A percentile compares a stretch with the other conserved stretches of the same genome.
These are phyloP conservation scores for Chesias legatella DNA, from an alignment of 2,888 invertebrate species.

Conservation along the genomic window DNA sequence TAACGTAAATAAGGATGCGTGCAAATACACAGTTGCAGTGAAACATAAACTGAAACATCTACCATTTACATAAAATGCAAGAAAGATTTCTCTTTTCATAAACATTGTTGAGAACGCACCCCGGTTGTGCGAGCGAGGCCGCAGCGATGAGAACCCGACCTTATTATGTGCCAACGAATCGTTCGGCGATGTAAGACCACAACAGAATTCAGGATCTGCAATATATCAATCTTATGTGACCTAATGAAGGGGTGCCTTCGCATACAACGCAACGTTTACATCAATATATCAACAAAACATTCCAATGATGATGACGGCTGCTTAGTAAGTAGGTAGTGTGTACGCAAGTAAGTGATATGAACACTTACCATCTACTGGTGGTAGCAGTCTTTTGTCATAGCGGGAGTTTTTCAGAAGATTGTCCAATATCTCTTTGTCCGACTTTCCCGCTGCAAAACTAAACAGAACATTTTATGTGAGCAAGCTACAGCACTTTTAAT, in stretches of 20 bases:
- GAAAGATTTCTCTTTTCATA: constrained; percentile 76
- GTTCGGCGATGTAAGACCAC: constrained; percentile 90
- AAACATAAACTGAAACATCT: constrained; percentile 44
- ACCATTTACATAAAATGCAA: constrained; percentile 45
- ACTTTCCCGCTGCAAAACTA: constrained; percentile 95
- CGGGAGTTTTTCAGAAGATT: constrained; percentile 91
- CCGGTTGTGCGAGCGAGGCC: constrained; percentile 81
- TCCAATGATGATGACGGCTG: constrained; percentile 9
- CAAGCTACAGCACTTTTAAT: constrained; percentile 11
- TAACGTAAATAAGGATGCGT: constrained; percentile 32
- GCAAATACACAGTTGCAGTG: constrained; percentile 42
- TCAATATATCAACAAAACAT: constrained; percentile 1
- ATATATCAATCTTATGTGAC: constrained; percentile 60
- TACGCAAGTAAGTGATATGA: constrained; percentile 3
- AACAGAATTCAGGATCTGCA: constrained; percentile 95
- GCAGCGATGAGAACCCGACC: constrained; percentile 72
- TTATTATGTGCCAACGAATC: constrained; percentile 84
- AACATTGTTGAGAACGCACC: constrained; percentile 81
- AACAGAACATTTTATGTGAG: constrained; percentile 44
- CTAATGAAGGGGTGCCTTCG: constrained; percentile 16
- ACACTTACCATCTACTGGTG: constrained; percentile 90
- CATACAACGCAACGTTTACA: constrained; percentile 11
- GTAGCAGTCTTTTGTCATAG: constrained; percentile 95
- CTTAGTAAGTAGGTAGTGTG: constrained; percentile 4
- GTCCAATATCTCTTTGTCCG: constrained; percentile 96